Conservation (phyloP, 1,140 invertebrate genomes). For the Vanessa tameamea region DNA sequence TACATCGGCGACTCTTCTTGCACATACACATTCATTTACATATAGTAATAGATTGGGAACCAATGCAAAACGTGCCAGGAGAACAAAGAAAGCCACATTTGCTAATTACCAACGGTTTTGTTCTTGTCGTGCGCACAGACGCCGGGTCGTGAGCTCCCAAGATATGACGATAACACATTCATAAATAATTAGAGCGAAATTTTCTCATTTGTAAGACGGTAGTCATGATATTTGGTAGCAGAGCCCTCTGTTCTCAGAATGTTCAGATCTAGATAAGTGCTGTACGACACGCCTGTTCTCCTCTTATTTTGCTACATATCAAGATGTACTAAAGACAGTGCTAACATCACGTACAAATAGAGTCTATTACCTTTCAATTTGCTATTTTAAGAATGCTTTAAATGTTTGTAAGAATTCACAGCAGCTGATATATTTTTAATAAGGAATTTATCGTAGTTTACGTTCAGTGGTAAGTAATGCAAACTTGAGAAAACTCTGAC, state of each 20-base stretch:
- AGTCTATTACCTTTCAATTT: constrained; percentile 22
- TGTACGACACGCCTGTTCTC: constrained; percentile 72
- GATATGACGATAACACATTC: constrained; percentile 81
- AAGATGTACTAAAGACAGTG: constrained; percentile 51
- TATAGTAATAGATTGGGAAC: constrained; percentile 70
- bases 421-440: not conserved
- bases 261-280: constrained; percentile 73
- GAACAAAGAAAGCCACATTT: constrained; percentile 80
- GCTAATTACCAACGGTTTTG: constrained; percentile 78
- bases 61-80: constrained; percentile 73
- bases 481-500: too few relatives aligned
- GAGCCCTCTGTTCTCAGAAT: constrained; percentile 72
- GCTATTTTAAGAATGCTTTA: not conserved
- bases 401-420: constrained; percentile 1
- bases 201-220: constrained; percentile 80
- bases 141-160: constrained; percentile 76
- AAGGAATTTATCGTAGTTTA: not conserved
- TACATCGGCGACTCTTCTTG: constrained; percentile 64
- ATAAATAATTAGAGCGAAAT: constrained; percentile 81
- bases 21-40: constrained; percentile 54
- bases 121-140: constrained; percentile 77
- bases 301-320: constrained; percentile 64
- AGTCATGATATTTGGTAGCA: constrained; percentile 80
- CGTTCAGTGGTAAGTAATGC: too few relatives aligned
- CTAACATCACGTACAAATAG: constrained; percentile 25